A percentile compares a stretch with the other conserved stretches of the same genome.
These are phyloP conservation scores for Phataginus tetradactyla DNA, from an alignment of 2,797 vertebrate species.

Conservation along the genomic window DNA sequence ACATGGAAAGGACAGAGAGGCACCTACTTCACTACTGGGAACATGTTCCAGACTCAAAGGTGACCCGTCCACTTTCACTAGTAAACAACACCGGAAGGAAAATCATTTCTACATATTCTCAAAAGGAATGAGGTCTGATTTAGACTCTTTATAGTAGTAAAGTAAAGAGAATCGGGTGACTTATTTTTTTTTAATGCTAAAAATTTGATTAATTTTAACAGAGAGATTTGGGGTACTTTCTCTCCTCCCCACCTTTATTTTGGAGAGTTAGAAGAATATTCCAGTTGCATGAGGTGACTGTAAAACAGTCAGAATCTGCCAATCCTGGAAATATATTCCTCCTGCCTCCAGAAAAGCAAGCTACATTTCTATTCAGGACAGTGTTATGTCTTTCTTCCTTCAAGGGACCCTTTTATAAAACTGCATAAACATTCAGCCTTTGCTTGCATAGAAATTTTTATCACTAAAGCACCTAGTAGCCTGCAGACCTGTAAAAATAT, in stretches of 20 bases:
- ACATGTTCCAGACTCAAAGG: rapidly evolving
- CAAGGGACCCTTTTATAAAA: not conserved
- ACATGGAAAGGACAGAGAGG: rapidly evolving
- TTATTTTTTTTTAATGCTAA: not conserved
- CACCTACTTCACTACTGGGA: rapidly evolving
- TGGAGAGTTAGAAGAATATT: not conserved
- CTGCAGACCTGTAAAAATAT: not conserved
- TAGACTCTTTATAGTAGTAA: not conserved
- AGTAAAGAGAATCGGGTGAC: not conserved
- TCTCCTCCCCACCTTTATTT: not conserved
- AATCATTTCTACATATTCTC: no score
- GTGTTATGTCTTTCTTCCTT: not conserved
- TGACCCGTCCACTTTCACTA: not conserved
- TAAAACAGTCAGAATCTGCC: not conserved
- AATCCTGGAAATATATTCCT: not conserved
- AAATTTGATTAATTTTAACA: not conserved
- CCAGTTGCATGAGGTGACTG: not conserved
- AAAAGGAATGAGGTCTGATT: not conserved
- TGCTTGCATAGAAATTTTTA: not conserved
- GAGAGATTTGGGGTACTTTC: not conserved
- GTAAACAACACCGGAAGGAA: not conserved
- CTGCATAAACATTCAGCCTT: not conserved
- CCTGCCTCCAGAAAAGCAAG: not conserved
- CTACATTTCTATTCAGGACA: not conserved
- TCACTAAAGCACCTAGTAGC: not conserved